Percentiles rank a stretch among this genome's conserved stretches.
Conservation (phyloP, 2,888 invertebrate genomes). For the Cephus nigrinus region DNA sequence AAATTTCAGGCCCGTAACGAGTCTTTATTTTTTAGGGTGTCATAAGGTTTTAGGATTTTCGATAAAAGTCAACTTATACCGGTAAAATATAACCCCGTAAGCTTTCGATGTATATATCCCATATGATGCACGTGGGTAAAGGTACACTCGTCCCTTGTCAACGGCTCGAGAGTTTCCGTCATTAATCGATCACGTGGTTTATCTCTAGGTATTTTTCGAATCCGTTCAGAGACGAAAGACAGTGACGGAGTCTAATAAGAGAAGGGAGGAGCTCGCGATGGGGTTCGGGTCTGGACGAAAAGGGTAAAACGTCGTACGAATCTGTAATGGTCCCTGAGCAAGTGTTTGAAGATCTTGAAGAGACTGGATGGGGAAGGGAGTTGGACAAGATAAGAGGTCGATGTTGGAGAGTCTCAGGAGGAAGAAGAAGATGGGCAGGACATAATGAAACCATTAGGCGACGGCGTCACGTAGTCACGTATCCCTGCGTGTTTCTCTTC, state of each 20-base stretch:
- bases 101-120: not conserved
- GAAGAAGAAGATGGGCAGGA: not conserved
- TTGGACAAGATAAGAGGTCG: not conserved
- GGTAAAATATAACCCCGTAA: not conserved
- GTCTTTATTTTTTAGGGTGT: not conserved
- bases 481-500: slow-evolving; percentile 28
- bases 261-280: not conserved
- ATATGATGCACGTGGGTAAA: not conserved
- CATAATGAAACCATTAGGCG: slow-evolving; percentile 43
- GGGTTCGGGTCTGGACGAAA: not conserved
- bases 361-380: not conserved
- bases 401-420: not conserved
- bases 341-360: not conserved
- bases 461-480: slow-evolving; percentile 28
- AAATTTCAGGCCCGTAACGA: not conserved
- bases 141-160: not conserved
- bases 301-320: not conserved
- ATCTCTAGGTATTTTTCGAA: not conserved
- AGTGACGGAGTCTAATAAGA: not conserved
- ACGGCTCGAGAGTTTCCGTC: not conserved
- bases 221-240: not conserved
- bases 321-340: not conserved
- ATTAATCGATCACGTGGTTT: not conserved
- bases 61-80: not conserved
- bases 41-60: not conserved